Evolutionary conservation across 2,888 invertebrate species (phyloP).

Genomic region (Zygothrica quintamaculata): DNA sequence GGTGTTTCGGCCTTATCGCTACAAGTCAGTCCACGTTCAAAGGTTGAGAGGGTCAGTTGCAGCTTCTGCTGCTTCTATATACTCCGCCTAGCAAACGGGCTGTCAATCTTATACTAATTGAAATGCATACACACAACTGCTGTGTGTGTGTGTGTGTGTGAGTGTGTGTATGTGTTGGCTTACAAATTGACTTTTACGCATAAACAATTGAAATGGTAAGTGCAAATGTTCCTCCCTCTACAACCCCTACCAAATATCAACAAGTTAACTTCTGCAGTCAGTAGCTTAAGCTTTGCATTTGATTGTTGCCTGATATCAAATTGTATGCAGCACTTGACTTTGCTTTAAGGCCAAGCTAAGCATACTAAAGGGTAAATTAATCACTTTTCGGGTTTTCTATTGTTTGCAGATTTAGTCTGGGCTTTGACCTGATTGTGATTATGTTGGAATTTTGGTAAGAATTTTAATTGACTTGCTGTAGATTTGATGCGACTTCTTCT

Average conservation of each 20-base stretch:
- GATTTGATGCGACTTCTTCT: too few species aligned
- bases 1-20: slow-evolving; percentile 61
- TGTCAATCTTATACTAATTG: slow-evolving; percentile 76
- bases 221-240: too few species aligned
- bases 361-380: slow-evolving; percentile 9
- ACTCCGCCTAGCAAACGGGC: slow-evolving; percentile 31
- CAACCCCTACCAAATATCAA: slow-evolving; percentile 71
- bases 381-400: too few species aligned
- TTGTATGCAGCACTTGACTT: slow-evolving; percentile 44
- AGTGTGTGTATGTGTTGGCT: too few species aligned
- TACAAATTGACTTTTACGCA: slow-evolving; percentile 73
- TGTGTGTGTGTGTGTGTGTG: too few species aligned
- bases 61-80: too few species aligned
- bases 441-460: too few species aligned
- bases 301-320: slow-evolving; percentile 57
- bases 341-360: slow-evolving; percentile 4
- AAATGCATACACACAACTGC: slow-evolving; percentile 45
- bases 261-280: slow-evolving; percentile 58
- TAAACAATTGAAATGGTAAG: slow-evolving; percentile 67
- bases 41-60: too few species aligned
- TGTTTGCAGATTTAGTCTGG: too few species aligned
- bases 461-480: too few species aligned
- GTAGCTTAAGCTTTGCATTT: slow-evolving; percentile 21
- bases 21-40: slow-evolving; percentile 30
- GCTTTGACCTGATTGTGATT: too few species aligned